phyloP scores from a whole-genome alignment of 2,888 invertebrate species.

The Xanthia togata region DNA sequence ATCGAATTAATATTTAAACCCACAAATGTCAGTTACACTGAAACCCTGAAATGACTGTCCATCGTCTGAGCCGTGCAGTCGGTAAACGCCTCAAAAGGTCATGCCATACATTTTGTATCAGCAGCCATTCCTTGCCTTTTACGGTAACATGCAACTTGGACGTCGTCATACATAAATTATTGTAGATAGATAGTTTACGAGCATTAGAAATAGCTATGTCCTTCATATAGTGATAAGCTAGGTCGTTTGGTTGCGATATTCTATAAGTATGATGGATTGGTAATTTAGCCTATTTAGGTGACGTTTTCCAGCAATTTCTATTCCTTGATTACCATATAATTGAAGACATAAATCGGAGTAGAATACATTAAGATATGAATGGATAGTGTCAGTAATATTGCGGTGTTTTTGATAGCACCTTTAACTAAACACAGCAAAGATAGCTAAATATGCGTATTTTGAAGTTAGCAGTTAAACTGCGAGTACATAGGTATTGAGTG shows the following conservation, averaged over 20 bases:
- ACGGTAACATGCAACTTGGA: conserved; percentile 40
- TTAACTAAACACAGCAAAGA: not conserved
- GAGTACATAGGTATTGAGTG: no score
- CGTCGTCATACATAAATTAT: conserved; percentile 50
- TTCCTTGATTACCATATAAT: conserved; percentile 22
- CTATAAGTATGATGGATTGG: conserved; percentile 51
- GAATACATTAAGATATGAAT: not conserved
- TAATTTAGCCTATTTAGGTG: conserved; percentile 21
- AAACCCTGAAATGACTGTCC: conserved; percentile 18
- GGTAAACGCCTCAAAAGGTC: conserved; percentile 48
- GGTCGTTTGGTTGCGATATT: conserved; percentile 14
- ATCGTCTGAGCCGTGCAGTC: conserved; percentile 10
- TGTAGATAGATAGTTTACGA: conserved; percentile 38
- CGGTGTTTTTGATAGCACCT: not conserved
- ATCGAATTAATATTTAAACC: conserved; percentile 13
- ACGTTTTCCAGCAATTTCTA: conserved; percentile 12
- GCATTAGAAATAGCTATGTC: conserved; percentile 39
- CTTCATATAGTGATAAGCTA: conserved; percentile 45
- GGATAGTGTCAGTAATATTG: not conserved
- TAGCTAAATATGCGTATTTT: not conserved
- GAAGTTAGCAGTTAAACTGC: no score
- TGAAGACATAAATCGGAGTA: not conserved
- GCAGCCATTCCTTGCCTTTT: conserved; percentile 30
- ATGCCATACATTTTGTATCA: conserved; percentile 52
- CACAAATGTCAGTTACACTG: conserved; percentile 41